Conservation (phyloP, 2,113 vertebrate species). For the Phyllopteryx taeniolatus region DNA sequence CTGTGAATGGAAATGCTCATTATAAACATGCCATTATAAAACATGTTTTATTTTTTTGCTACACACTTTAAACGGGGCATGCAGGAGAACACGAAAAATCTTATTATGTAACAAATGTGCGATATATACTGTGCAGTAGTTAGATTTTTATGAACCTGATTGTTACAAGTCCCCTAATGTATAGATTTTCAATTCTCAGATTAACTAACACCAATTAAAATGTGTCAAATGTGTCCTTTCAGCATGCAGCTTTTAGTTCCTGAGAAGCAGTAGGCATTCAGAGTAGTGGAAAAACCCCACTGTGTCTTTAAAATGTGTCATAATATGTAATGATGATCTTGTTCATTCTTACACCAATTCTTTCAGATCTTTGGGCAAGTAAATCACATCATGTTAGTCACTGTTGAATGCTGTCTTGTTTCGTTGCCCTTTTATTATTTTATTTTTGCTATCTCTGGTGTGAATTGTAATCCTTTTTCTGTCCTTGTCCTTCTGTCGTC, state of each 20-base stretch:
- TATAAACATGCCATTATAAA: background rate
- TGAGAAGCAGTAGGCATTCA: conserved; percentile 11
- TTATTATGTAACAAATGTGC: background rate
- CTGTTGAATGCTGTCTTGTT: conserved; percentile 13
- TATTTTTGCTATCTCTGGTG: conserved; percentile 25
- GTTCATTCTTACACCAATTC: conserved; percentile 37
- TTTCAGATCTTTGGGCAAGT: conserved; percentile 31
- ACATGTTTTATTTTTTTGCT: background rate
- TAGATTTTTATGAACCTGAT: conserved; percentile 3
- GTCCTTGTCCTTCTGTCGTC: conserved; percentile 47
- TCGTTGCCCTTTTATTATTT: background rate
- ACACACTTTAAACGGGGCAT: background rate
- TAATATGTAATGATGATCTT: conserved; percentile 35
- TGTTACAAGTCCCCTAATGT: conserved; percentile 31
- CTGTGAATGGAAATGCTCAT: too few relatives aligned
- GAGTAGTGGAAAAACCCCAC: conserved; percentile 4
- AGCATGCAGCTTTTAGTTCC: conserved; percentile 19
- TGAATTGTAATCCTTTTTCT: conserved; percentile 7
- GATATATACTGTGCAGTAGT: background rate
- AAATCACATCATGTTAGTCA: conserved; percentile 29
- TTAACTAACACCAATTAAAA: conserved; percentile 66
- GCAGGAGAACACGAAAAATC: background rate
- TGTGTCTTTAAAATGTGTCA: conserved; percentile 35
- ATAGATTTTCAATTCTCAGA: conserved; percentile 37
- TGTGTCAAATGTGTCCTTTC: conserved; percentile 48